Evolutionary conservation across 1,140 invertebrate species (phyloP), one percentile per base, ranked within the genome.

Genomic region (Scaptomyza pallida): DNA sequence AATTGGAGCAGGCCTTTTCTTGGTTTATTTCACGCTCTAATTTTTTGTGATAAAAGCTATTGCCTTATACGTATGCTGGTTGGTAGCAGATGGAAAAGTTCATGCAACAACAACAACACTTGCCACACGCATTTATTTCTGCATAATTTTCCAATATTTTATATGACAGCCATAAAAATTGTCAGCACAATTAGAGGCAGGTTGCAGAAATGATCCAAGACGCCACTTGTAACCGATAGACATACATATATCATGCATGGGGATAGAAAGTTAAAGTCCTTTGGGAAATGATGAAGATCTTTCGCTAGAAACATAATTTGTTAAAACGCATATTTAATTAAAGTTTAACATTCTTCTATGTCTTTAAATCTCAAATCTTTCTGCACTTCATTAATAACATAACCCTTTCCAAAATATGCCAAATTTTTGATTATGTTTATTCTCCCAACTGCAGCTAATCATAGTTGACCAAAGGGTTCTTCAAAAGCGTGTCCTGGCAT

Each of bases 11-110:
- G 43, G 35, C 62, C 61, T 59, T 59, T 43, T 19, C 50, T 47
- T 47, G 72, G 48, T 74, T 86, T 86, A 86, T 78, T 86, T 86
- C 82, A 86, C 81, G 81, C 69, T 86, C 82, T 86, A 86, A 86
- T 86, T 86, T 85, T 70, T 8, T 40, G 71, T 74, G 81, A 86
- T 86, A 86, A 86, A 85, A 71, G 68, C 60, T 2, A 33, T 10
- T 10, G 30, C 30, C 10, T 33, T 10, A 10, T 56, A 59, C 65
- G 30, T 41, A 35, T 47, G 23, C 60, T 80, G 76, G 37, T 56
- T 80, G 76, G 37, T 56, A 67, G 80, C 81, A 85, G 81, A 80
- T 85, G 81, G 80, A 83, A 67, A 45, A 45, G 23, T 40, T 37
- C 21, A n/a, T 26, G 26, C 30, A 50, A 21, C n/a, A n/a, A n/a